Evolutionary conservation across 2,888 invertebrate genomes (phyloP).

Genomic region (Xylota segnis): DNA sequence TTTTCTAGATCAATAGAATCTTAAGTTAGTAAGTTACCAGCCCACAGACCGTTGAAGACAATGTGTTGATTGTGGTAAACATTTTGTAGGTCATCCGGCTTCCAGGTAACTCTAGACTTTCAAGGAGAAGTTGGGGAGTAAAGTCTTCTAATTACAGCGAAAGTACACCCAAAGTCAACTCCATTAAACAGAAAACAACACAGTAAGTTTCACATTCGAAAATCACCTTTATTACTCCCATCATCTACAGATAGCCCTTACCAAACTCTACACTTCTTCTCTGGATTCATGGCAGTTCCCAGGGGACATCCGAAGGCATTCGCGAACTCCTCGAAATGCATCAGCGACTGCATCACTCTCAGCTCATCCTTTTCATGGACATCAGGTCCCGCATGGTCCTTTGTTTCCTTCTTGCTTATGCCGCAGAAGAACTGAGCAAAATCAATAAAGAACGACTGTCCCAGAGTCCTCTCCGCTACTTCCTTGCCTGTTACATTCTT

Average conservation of each 20-base stretch:
- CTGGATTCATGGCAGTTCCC: slow-evolving; percentile 81
- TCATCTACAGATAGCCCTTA: slow-evolving; percentile 51
- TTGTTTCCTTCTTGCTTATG: slow-evolving; percentile 78
- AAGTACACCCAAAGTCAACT: too few species aligned
- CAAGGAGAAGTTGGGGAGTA: too few species aligned
- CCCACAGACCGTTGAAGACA: too few species aligned
- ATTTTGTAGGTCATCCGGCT: too few species aligned
- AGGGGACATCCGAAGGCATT: slow-evolving; percentile 80
- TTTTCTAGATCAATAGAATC: too few species aligned
- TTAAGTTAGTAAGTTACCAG: too few species aligned
- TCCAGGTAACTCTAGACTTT: too few species aligned
- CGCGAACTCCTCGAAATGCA: slow-evolving; percentile 82
- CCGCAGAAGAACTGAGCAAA: slow-evolving; percentile 83
- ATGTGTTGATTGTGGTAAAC: too few species aligned
- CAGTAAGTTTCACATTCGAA: neutral
- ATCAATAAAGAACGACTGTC: slow-evolving; percentile 81
- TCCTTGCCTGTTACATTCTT: slow-evolving; percentile 15
- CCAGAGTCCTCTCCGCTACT: slow-evolving; percentile 6
- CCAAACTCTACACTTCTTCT: slow-evolving; percentile 81
- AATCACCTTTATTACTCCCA: neutral
- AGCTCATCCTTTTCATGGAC: slow-evolving; percentile 82
- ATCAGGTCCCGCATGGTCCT: slow-evolving; percentile 73
- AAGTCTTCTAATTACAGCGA: too few species aligned
- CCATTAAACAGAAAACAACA: neutral
- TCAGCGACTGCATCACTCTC: slow-evolving; percentile 81